These are phyloP conservation scores for Antheraea assamensis DNA, from an alignment of 2,888 invertebrate species.

Conservation along the genomic window DNA sequence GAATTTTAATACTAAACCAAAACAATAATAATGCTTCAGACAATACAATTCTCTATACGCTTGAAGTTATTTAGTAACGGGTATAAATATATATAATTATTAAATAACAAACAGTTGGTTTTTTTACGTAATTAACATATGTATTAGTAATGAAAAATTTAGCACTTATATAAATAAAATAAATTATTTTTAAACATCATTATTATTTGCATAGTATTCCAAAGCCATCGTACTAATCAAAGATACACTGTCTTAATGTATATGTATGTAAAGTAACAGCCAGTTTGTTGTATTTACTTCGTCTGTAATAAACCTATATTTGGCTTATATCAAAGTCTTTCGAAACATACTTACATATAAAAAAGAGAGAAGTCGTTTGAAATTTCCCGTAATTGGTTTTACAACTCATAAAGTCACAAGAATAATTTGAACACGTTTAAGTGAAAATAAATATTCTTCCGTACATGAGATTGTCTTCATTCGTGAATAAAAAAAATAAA, in stretches of 20 bases:
- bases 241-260: not conserved
- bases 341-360: not conserved
- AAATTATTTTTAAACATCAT: not conserved
- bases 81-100: no score
- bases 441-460: constrained; percentile 2
- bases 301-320: constrained; percentile 5
- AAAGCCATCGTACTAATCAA: not conserved
- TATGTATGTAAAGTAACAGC: not conserved
- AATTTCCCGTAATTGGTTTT: constrained; percentile 10
- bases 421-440: not conserved
- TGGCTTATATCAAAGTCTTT: constrained; percentile 5
- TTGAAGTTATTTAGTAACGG: no score
- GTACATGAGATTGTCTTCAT: not conserved
- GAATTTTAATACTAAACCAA: no score
- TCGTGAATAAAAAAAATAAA: not conserved
- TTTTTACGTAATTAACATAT: no score
- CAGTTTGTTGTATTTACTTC: not conserved
- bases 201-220: not conserved
- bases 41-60: no score
- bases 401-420: constrained; percentile 10
- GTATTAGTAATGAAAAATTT: no score
- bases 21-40: no score
- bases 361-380: constrained; percentile 5
- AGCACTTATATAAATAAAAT: not conserved
- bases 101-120: no score